phyloP scores from a whole-genome alignment of 2,113 vertebrate genomes.

The Corythaeola cristata region DNA sequence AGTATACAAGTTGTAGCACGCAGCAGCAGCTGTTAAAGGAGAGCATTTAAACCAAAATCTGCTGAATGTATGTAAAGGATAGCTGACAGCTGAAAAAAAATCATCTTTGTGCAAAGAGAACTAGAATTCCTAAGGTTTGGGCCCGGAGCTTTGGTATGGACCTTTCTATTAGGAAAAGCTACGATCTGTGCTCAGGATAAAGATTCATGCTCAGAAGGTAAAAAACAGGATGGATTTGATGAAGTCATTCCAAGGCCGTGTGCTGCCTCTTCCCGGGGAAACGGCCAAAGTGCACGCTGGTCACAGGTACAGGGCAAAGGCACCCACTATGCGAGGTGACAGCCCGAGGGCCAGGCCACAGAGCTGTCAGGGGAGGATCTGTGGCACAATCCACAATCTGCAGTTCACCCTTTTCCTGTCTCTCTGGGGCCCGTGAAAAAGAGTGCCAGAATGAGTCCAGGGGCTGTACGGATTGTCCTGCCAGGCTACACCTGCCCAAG shows the following conservation, averaged over 20 bases:
- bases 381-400: neutral
- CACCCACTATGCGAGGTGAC: neutral
- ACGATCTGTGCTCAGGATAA: neutral
- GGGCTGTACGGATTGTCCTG: neutral
- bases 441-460: neutral
- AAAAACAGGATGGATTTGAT: neutral
- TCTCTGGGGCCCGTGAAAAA: no score
- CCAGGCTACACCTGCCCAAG: neutral
- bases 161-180: neutral
- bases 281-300: rapidly evolving
- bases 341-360: neutral
- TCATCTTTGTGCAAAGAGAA: neutral
- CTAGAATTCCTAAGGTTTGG: neutral
- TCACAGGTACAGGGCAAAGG: neutral
- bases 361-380: neutral
- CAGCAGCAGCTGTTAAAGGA: neutral
- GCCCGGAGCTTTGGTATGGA: neutral
- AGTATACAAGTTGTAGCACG: neutral
- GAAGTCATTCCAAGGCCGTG: neutral
- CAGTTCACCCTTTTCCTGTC: neutral
- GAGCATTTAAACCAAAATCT: neutral
- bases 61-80: neutral
- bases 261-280: neutral
- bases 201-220: neutral
- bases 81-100: neutral